Conservation (phyloP, 2,797 vertebrate genomes). For the Rhincodon typus region DNA sequence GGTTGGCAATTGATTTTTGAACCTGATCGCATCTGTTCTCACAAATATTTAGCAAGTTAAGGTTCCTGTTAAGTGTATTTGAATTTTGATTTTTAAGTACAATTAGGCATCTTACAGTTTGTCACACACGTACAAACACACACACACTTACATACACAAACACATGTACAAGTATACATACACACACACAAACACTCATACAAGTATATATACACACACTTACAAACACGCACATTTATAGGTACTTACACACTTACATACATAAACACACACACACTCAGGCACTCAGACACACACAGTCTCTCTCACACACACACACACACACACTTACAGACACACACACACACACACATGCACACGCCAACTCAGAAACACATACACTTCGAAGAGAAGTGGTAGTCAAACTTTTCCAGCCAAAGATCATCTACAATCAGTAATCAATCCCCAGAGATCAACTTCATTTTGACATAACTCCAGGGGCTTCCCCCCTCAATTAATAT, state of each 20-base stretch:
- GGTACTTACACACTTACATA: too few relatives aligned
- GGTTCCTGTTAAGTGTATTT: neutral
- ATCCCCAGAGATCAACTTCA: neutral
- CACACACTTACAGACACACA: conserved; percentile 43
- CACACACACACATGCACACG: conserved; percentile 26
- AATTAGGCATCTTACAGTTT: neutral
- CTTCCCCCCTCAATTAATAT: neutral
- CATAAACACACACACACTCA: neutral
- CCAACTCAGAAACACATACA: neutral
- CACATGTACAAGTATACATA: neutral
- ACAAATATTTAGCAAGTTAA: neutral
- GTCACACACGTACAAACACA: neutral
- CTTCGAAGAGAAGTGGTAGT: neutral
- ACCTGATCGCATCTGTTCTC: neutral
- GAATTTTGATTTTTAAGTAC: neutral
- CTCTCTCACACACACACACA: neutral
- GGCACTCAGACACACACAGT: neutral
- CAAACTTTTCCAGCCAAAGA: neutral
- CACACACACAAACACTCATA: neutral
- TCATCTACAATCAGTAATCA: neutral
- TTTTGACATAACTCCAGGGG: neutral
- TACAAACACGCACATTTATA: neutral
- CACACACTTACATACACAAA: too few relatives aligned
- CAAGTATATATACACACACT: neutral
- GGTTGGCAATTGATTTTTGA: neutral